Evolutionary conservation across 2,113 vertebrate genomes (phyloP), one percentile per base, ranked within the genome.

Genomic region (Hippocampus zosterae): DNA sequence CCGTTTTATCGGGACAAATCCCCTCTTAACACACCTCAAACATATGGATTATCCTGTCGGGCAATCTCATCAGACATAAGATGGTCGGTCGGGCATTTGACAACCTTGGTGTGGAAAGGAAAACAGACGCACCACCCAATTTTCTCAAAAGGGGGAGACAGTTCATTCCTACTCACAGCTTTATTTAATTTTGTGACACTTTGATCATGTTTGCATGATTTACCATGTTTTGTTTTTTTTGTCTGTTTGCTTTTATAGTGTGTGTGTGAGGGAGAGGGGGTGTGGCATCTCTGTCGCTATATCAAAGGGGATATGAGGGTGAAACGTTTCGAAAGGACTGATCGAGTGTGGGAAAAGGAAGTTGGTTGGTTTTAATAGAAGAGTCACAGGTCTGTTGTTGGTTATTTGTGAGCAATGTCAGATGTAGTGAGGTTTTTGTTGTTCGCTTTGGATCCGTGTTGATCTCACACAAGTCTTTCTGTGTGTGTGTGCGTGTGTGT

Each of bases 401-500:
- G 40, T 64, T 42, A 64, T 41, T 64, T n/a, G 37, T 12, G 40
- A 41, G 61, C 61, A 23, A 64, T 25, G 62, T 46, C 23, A 16
- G 46, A 33, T 67, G 65, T 21, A 46, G 7, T 13, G 64, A 41
- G 44, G 16, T 68, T 18, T 68, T 18, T 68, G 55, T 62, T 71
- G 57, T 57, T 70, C 53, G n/a, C 56, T 3, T 52, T 46, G 46
- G 8, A 18, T 72, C 23, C 27, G 13, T 48, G 52, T 27, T 13
- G 71, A 77, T 69, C 41, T 55, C 25, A 6, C 21, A 79, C 53
- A 63, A 67, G n/a, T 40, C 71, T 9, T 50, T 55, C 18, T 13
- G n/a, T 46, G 41, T 55, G 53, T 55, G 33, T 64, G 40, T 13
- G 41, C 46, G 40, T 64, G 40, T 42, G 61, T 63, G 60, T 27